Conservation (phyloP, 2,113 vertebrate species). For the Bubo bubo region DNA sequence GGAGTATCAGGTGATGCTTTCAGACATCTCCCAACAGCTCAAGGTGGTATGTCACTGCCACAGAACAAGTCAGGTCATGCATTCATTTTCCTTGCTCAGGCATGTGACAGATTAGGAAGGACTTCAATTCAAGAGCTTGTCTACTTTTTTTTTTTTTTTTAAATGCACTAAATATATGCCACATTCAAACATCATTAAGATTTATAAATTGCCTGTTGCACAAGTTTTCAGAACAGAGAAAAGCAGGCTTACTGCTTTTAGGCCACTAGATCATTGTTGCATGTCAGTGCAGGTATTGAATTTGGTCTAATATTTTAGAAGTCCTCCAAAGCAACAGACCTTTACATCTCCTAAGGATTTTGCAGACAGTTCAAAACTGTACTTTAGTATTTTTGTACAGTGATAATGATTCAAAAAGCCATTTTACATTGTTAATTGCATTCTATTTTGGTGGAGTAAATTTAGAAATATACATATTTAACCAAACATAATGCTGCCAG, state of each 20-base stretch:
- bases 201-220: not conserved
- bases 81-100: not conserved
- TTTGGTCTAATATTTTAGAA: not conserved
- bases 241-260: not conserved
- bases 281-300: not conserved
- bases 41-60: not conserved
- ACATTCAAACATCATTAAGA: not conserved
- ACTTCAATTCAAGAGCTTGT: not conserved
- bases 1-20: not conserved
- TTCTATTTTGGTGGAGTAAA: not conserved
- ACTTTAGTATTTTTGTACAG: not conserved
- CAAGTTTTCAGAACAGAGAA: not conserved
- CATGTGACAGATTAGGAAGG: not conserved
- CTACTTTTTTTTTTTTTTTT: not conserved
- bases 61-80: not conserved
- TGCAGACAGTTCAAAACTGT: not conserved
- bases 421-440: not conserved
- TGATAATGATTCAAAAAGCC: not conserved
- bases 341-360: not conserved
- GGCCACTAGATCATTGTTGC: not conserved
- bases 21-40: not conserved
- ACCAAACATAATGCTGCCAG: not conserved
- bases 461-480: not conserved
- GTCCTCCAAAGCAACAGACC: not conserved
- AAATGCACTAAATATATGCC: not conserved